Evolutionary conservation across 1,140 invertebrate genomes (phyloP).

Genomic region (Epicauta chinensis): DNA sequence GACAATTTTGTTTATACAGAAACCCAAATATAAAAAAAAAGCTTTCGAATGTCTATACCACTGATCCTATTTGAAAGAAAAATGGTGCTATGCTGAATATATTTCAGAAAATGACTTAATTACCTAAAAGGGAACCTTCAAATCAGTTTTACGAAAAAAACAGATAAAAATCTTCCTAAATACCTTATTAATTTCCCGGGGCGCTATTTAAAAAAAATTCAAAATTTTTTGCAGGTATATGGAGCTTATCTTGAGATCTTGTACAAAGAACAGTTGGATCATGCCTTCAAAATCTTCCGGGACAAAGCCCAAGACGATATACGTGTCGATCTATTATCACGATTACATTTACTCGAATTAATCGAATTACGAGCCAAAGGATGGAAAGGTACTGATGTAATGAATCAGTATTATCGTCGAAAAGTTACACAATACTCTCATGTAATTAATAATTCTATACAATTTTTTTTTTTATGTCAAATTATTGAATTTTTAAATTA

Average conservation of each 20-base stretch:
- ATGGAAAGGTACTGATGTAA: constrained; percentile 74
- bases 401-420: constrained; percentile 75
- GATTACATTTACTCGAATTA: constrained; percentile 78
- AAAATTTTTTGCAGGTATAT: constrained; percentile 32
- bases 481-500: not conserved
- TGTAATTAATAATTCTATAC: constrained; percentile 14
- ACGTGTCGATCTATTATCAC: constrained; percentile 68
- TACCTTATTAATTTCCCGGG: no score
- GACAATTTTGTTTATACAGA: no score
- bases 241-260: constrained; percentile 40
- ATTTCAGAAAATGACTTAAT: no score
- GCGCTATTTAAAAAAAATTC: not conserved
- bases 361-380: constrained; percentile 82
- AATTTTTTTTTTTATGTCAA: no score
- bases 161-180: not conserved
- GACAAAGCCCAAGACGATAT: constrained; percentile 78
- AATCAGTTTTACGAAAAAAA: no score
- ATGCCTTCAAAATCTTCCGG: constrained; percentile 74
- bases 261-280: constrained; percentile 56
- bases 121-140: no score
- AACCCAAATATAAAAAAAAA: no score
- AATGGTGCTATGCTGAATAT: no score
- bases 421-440: constrained; percentile 57
- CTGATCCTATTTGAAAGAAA: no score
- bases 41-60: no score